Conservation (phyloP, 2,797 vertebrate genomes). For the Enoplosus armatus region DNA sequence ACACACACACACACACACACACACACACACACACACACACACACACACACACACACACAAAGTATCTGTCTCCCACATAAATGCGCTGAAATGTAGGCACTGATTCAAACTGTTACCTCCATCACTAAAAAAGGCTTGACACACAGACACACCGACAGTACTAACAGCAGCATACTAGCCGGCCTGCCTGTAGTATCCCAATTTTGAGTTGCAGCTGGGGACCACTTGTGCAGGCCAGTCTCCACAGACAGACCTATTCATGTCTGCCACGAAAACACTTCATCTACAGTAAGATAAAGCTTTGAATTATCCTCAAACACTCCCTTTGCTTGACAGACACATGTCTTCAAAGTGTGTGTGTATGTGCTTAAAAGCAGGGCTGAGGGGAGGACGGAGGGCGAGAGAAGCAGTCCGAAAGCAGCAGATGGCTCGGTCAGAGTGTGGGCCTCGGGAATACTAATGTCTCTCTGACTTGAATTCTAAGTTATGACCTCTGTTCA, state of each 20-base stretch:
- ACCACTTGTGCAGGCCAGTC: constrained; percentile 51
- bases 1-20: constrained; percentile 16
- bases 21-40: neutral
- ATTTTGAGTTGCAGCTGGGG: constrained; percentile 61
- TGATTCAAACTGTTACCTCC: constrained; percentile 43
- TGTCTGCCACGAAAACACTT: constrained; percentile 52
- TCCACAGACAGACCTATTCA: constrained; percentile 54
- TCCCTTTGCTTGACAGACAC: constrained; percentile 51
- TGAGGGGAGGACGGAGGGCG: constrained; percentile 39
- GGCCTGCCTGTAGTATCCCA: constrained; percentile 43
- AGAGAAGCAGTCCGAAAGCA: constrained; percentile 47
- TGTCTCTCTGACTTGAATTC: constrained; percentile 67
- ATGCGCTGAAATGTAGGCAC: constrained; percentile 42
- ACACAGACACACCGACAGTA: constrained; percentile 20
- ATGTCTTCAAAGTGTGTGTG: constrained; percentile 29
- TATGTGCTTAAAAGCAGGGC: constrained; percentile 29
- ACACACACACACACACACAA: constrained; percentile 14
- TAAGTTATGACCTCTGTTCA: constrained; percentile 66
- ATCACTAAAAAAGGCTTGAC: constrained; percentile 35
- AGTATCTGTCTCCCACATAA: constrained; percentile 38
- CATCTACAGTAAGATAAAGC: constrained; percentile 60
- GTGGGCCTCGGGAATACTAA: constrained; percentile 67
- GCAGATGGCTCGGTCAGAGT: constrained; percentile 71
- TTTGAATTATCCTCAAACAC: constrained; percentile 61
- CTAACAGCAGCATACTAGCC: constrained; percentile 32